phyloP scores from a whole-genome alignment of 2,888 invertebrate genomes.

The Abrostola triplasia region DNA sequence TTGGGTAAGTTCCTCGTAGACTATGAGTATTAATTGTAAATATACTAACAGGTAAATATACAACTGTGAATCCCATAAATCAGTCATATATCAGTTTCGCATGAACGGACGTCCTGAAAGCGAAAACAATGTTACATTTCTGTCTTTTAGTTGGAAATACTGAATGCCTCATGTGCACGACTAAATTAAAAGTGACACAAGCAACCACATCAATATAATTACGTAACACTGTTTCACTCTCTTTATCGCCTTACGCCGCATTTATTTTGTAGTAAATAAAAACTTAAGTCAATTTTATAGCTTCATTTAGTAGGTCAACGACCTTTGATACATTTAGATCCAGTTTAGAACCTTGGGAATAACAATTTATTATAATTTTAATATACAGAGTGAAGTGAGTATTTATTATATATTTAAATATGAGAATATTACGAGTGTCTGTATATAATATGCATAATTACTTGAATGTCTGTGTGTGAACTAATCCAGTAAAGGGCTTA shows the following conservation, averaged over 20 bases:
- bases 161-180: not conserved
- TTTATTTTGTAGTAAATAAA: slow-evolving; percentile 5
- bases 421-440: slow-evolving; percentile 1
- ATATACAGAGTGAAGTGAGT: too few relatives aligned
- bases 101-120: not conserved
- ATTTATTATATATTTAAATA: not conserved
- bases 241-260: not conserved
- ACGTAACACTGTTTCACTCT: not conserved
- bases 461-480: slow-evolving; percentile 7
- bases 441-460: not conserved
- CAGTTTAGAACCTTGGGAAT: slow-evolving; percentile 59
- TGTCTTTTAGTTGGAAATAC: not conserved
- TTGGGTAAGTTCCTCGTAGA: too few relatives aligned
- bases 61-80: too few relatives aligned
- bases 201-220: not conserved
- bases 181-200: not conserved
- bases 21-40: too few relatives aligned
- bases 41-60: too few relatives aligned
- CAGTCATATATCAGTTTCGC: too few relatives aligned
- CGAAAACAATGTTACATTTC: not conserved
- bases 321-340: slow-evolving; percentile 68
- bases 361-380: too few relatives aligned
- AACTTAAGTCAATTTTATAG: slow-evolving; percentile 22
- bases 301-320: slow-evolving; percentile 66
- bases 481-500: slow-evolving; percentile 70